Evolutionary conservation across 2,888 invertebrate genomes (phyloP).

Genomic region (Campopleginae sp.): DNA sequence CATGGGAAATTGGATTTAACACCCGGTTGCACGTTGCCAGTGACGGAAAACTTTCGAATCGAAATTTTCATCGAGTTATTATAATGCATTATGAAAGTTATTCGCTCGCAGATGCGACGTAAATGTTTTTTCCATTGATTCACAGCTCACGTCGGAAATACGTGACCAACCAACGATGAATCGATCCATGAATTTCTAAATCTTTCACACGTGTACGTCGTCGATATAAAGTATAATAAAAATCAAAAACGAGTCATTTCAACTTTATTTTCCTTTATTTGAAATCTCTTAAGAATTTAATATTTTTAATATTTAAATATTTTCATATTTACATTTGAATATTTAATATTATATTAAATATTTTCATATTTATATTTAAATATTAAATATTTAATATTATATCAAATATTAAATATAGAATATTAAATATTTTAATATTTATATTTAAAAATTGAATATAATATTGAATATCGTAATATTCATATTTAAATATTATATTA

Average conservation of each 20-base stretch:
- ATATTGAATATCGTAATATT: no score
- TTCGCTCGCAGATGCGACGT: constrained; percentile 36
- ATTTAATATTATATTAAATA: no score
- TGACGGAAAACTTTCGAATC: constrained; percentile 6
- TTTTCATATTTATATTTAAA: no score
- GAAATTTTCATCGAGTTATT: background rate
- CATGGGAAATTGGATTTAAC: background rate
- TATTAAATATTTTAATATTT: no score
- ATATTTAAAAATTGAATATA: no score
- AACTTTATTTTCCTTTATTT: background rate
- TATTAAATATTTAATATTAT: no score
- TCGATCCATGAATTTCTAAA: constrained; percentile 51
- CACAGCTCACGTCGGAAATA: constrained; percentile 69
- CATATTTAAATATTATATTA: no score
- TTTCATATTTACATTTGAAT: no score
- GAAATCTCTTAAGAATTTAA: background rate
- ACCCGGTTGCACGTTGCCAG: background rate
- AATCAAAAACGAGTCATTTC: constrained; percentile 20
- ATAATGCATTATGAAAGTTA: constrained; percentile 27
- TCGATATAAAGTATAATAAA: constrained; percentile 40
- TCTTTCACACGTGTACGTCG: constrained; percentile 33
- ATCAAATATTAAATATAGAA: no score
- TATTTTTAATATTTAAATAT: no score
- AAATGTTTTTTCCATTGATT: constrained; percentile 68
- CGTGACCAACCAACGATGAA: constrained; percentile 56